Percentiles rank a stretch among this genome's conserved stretches.
Evolutionary conservation across 1,140 invertebrate genomes (phyloP).

Genomic region (Parasteatoda tepidariorum): DNA sequence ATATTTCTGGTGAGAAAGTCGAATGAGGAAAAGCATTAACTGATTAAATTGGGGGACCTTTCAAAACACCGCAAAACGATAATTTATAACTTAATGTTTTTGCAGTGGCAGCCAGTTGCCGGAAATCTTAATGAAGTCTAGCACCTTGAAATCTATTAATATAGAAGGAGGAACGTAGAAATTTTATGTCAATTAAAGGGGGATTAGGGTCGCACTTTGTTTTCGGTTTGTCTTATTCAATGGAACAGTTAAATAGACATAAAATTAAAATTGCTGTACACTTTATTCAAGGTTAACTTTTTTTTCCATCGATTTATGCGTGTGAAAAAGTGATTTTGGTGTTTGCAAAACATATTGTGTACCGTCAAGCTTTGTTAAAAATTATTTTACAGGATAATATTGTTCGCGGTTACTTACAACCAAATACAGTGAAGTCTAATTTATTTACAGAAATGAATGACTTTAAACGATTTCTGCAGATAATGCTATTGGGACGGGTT

Average conservation of each 20-base stretch:
- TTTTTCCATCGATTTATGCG: too few relatives aligned
- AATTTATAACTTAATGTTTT: conserved; percentile 14
- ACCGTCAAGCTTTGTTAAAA: too few relatives aligned
- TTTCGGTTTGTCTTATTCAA: background rate
- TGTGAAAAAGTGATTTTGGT: too few relatives aligned
- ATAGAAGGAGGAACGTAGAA: conserved; percentile 8
- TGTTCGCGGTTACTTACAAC: too few relatives aligned
- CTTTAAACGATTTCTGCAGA: too few relatives aligned
- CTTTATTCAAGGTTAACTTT: too few relatives aligned
- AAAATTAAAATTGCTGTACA: too few relatives aligned
- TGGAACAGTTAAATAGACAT: background rate
- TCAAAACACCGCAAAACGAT: background rate
- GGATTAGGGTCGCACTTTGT: conserved; percentile 1
- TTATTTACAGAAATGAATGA: too few relatives aligned
- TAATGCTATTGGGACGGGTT: too few relatives aligned
- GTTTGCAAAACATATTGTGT: too few relatives aligned
- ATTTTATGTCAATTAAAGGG: conserved; percentile 22
- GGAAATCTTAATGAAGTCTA: conserved; percentile 28
- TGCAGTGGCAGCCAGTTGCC: background rate
- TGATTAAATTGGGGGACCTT: background rate
- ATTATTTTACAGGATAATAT: too few relatives aligned
- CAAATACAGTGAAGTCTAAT: too few relatives aligned
- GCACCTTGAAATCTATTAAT: conserved; percentile 16
- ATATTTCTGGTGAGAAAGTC: background rate
- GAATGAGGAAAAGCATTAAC: background rate